Evolutionary conservation across 2,888 invertebrate species (phyloP).

Genomic region (Parelbella ahira): DNA sequence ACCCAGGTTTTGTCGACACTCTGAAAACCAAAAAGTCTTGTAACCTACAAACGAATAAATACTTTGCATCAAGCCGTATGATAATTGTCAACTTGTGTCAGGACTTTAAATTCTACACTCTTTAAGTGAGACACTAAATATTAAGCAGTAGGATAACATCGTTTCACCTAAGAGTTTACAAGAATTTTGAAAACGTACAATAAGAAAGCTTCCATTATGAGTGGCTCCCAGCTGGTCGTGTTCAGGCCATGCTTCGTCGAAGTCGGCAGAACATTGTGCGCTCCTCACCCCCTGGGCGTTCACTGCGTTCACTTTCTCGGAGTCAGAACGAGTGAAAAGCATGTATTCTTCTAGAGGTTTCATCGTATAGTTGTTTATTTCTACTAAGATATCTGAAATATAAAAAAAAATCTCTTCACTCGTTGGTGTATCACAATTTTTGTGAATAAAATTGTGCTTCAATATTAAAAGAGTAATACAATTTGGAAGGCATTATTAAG

Average conservation of each 20-base stretch:
- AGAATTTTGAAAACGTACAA: no score
- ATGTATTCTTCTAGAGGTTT: slow-evolving; percentile 95
- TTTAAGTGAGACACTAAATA: no score
- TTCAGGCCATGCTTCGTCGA: slow-evolving; percentile 80
- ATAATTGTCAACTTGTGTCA: no score
- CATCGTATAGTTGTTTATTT: slow-evolving; percentile 90
- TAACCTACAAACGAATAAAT: neutral
- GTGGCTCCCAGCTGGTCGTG: slow-evolving; percentile 61
- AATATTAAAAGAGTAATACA: no score
- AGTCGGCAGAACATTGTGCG: slow-evolving; percentile 91
- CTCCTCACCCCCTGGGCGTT: slow-evolving; percentile 92
- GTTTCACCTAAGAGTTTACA: no score
- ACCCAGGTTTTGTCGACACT: slow-evolving; percentile 91
- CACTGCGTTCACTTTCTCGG: slow-evolving; percentile 92
- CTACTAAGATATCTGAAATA: slow-evolving; percentile 88
- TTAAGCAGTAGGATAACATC: no score
- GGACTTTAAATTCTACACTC: no score
- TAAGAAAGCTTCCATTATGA: slow-evolving; percentile 70
- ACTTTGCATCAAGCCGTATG: no score
- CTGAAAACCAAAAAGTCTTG: slow-evolving; percentile 49
- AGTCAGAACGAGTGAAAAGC: slow-evolving; percentile 91
- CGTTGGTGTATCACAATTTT: no score
- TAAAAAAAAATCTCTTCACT: no score
- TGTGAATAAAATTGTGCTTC: no score
- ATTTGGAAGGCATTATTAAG: no score